Base-by-base conservation (phyloP, 2,888 invertebrate species). In the Chesias legatella region DNA sequence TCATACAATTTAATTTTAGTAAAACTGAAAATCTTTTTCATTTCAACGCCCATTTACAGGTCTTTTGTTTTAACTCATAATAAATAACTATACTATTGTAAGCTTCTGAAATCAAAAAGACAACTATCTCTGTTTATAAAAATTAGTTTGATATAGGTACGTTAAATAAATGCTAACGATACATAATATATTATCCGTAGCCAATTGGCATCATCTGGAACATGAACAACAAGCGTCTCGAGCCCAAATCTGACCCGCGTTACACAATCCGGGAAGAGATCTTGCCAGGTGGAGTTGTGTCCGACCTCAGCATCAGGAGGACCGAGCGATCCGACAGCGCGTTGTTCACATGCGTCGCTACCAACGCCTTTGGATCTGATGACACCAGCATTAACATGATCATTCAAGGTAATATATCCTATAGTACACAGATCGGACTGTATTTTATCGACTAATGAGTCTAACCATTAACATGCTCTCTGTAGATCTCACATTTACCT, bases 321-420 rank as follows among this genome's bases (percentile, higher is more conserved):
- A 95, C 96, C 10, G 96, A 97, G 83, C 90, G 97, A 65, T 92
- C 93, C 17, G 97, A 97, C 75, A 95, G 96, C 2, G 97, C 96
- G 1, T 86, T 96, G 1, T 97, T 96, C 67, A 96, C 96, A 21
- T 97, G 97, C 67, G 94, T 97, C 7, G 97, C 97, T 0, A 96
- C 96, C 1, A 97, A 97, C 73, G 95, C 96, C 9, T 97, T 97
- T 70, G 97, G 97, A 34, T 96, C 95, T 52, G 97, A 97, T 70
- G 97, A 97, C 64, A 95, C 96, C n/a, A 96, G 95, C 81, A 96
- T 97, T 67, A 96, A 97, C 76, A 94, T 97, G 92, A 97, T 97
- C 56, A 94, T 97, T 55, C 97, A 97, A 91, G 95, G 95, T 92
- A 82, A 68, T 9, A 1, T 8, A 7, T 9, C n/a, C n/a, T n/a